phyloP scores from a whole-genome alignment of 2,113 vertebrate genomes.

The Lampris megalopsis region DNA sequence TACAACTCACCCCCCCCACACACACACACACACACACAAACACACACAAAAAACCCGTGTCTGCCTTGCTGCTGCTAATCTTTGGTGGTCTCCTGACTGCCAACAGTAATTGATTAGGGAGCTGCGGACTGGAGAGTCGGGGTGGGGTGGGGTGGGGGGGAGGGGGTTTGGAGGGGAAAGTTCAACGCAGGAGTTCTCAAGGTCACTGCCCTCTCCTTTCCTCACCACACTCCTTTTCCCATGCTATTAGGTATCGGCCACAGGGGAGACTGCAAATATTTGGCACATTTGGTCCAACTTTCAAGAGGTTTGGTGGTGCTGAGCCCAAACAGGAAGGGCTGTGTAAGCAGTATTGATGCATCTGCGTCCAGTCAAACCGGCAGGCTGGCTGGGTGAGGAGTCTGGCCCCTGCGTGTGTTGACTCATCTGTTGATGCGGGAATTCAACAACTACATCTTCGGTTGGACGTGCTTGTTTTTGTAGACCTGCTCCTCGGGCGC shows the following conservation, averaged over 20 bases:
- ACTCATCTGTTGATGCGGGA: conserved; percentile 36
- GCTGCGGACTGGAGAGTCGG: conserved; percentile 53
- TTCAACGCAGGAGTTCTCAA: conserved; percentile 78
- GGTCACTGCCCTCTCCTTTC: conserved; percentile 75
- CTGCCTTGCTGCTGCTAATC: conserved; percentile 77
- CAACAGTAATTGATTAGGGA: conserved; percentile 85
- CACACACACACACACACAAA: conserved; percentile 51
- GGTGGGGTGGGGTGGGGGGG: conserved; percentile 17
- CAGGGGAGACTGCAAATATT: conserved; percentile 75
- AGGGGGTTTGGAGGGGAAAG: conserved; percentile 68
- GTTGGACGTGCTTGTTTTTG: conserved; percentile 57
- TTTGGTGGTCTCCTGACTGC: conserved; percentile 84
- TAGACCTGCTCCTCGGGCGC: conserved; percentile 34
- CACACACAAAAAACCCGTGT: conserved; percentile 59
- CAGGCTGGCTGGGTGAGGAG: conserved; percentile 9
- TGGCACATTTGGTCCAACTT: conserved; percentile 66
- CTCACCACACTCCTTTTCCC: conserved; percentile 66
- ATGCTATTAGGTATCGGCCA: conserved; percentile 80
- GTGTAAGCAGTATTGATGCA: conserved; percentile 53
- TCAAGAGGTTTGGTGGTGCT: conserved; percentile 54
- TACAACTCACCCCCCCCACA: conserved; percentile 31
- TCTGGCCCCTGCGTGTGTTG: conserved; percentile 34
- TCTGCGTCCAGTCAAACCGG: conserved; percentile 43
- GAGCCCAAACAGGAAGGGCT: conserved; percentile 71
- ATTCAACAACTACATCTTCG: conserved; percentile 43